A percentile compares a stretch with the other conserved stretches of the same genome.
Conservation (phyloP, 92 coral and sea anemone genomes). For the Siderastrea radians region DNA sequence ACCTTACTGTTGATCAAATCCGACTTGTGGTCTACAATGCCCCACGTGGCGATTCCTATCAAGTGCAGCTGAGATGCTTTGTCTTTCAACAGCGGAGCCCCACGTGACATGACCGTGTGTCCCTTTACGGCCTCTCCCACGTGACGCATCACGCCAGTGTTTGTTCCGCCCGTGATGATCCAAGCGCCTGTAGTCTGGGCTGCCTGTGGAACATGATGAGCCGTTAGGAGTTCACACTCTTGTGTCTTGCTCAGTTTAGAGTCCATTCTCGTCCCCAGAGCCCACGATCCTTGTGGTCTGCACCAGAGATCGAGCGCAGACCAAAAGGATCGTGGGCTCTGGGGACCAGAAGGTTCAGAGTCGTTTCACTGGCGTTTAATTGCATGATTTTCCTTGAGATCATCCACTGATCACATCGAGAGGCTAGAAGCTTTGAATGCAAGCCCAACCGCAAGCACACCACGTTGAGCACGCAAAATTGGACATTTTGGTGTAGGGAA, state of each 20-base stretch:
- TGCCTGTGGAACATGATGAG: slow-evolving; percentile 58
- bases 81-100: slow-evolving; percentile 44
- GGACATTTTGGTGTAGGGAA: no score
- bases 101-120: slow-evolving; percentile 82
- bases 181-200: slow-evolving; percentile 93
- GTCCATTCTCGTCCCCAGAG: not conserved
- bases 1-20: slow-evolving; percentile 78
- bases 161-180: slow-evolving; percentile 93
- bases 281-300: no score
- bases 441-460: no score
- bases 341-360: no score
- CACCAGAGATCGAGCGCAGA: no score
- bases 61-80: slow-evolving; percentile 67
- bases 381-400: no score
- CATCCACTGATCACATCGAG: no score
- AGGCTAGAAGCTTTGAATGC: no score
- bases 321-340: no score
- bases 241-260: not conserved
- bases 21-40: slow-evolving; percentile 84
- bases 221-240: not conserved
- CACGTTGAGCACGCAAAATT: no score
- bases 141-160: slow-evolving; percentile 95
- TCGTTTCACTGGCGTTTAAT: no score
- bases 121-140: slow-evolving; percentile 95
- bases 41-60: slow-evolving; percentile 94